These are phyloP conservation scores for Nephrotoma flavescens DNA, from an alignment of 2,888 invertebrate species.

Conservation along the genomic window DNA sequence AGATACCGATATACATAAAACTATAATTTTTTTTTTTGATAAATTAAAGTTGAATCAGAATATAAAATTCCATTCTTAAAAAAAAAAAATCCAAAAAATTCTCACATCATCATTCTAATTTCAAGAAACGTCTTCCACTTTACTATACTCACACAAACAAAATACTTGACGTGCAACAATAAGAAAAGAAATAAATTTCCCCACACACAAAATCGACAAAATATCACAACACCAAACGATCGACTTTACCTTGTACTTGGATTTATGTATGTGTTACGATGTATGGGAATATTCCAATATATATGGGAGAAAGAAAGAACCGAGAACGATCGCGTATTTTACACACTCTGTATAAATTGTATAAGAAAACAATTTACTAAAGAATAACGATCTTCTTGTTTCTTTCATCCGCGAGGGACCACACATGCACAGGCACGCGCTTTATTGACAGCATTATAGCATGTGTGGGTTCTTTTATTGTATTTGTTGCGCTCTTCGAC, in stretches of 20 bases:
- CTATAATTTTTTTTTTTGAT: not conserved
- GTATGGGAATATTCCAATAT: not conserved
- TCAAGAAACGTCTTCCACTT: not conserved
- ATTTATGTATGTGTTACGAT: not conserved
- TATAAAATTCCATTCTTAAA: not conserved
- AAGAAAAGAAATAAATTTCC: not conserved
- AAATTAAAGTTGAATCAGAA: not conserved
- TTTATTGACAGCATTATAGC: conserved; percentile 21
- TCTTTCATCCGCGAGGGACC: conserved; percentile 19
- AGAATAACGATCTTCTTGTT: not conserved
- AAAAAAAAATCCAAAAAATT: not conserved
- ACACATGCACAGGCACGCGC: conserved; percentile 36
- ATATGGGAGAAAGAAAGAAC: not conserved
- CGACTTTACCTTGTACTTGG: not conserved
- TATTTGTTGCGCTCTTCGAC: conserved; percentile 10
- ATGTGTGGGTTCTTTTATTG: conserved; percentile 10
- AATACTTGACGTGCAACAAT: not conserved
- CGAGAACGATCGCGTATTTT: not conserved
- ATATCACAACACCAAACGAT: not conserved
- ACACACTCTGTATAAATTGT: not conserved
- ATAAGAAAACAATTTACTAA: not conserved
- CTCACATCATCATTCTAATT: conserved; percentile 3
- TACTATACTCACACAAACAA: not conserved
- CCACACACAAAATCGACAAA: not conserved
- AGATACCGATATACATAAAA: not conserved